Percentiles rank a stretch among this genome's conserved stretches.
These are phyloP conservation scores for Lethenteron reissneri DNA, from an alignment of 2,113 vertebrate genomes.

Conservation along the genomic window DNA sequence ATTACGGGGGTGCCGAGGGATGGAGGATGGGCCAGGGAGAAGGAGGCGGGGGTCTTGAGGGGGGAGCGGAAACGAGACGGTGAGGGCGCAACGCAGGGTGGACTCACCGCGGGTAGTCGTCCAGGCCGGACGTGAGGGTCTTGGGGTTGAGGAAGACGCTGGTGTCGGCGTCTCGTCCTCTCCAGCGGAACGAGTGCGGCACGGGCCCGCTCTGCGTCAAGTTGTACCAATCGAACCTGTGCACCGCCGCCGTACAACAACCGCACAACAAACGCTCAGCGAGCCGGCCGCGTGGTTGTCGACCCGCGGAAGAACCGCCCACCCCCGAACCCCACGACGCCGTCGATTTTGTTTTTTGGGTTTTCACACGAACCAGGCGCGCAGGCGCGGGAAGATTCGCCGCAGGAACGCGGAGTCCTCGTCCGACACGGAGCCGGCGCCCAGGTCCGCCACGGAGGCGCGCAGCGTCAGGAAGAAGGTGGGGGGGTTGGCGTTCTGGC, in stretches of 20 bases:
- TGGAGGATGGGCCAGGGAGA: no score
- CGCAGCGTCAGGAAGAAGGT: conserved; percentile 43
- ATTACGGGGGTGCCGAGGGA: no score
- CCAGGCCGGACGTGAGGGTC: conserved; percentile 64
- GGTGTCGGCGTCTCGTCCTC: conserved; percentile 47
- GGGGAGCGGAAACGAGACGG: no score
- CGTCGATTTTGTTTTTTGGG: no score
- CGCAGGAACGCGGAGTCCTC: conserved; percentile 29
- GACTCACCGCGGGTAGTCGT: conserved; percentile 43
- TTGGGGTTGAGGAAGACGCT: conserved; percentile 70
- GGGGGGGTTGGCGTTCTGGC: conserved; percentile 49
- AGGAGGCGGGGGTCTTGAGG: no score
- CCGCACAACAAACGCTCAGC: conserved; percentile 18
- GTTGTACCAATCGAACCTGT: conserved; percentile 76
- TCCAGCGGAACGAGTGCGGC: conserved; percentile 70
- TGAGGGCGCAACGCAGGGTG: no score
- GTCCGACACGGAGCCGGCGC: conserved; percentile 11
- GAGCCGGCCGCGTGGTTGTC: no score
- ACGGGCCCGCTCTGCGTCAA: conserved; percentile 41
- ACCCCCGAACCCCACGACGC: no score
- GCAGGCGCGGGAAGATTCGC: conserved; percentile 42
- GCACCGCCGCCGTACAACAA: conserved; percentile 43
- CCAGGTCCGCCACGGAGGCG: conserved; percentile 23
- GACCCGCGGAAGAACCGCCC: no score
- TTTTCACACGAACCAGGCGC: conserved; percentile 32